Percentiles rank a stretch among this genome's conserved stretches.
Evolutionary conservation across 2,113 vertebrate genomes (phyloP).

Genomic region (Uria aalge): DNA sequence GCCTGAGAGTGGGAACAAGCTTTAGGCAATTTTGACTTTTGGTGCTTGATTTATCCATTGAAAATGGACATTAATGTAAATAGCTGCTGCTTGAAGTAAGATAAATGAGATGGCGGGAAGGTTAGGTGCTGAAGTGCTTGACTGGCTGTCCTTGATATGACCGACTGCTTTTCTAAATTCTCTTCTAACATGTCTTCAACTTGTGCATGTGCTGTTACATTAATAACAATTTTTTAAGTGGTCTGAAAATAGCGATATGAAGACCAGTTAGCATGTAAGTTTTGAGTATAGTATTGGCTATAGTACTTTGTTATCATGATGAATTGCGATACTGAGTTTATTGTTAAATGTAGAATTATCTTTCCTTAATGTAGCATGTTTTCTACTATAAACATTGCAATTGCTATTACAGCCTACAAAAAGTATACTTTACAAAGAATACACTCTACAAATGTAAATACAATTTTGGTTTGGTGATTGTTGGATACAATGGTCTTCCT

Average conservation of each 20-base stretch:
- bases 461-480: constrained; percentile 68
- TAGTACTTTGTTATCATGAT: background rate
- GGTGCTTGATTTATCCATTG: background rate
- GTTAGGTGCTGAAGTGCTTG: background rate
- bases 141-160: background rate
- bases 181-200: background rate
- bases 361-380: constrained; percentile 39
- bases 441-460: constrained; percentile 77
- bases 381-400: constrained; percentile 49
- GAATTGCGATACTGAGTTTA: background rate
- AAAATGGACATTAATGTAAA: background rate
- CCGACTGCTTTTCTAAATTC: background rate
- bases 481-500: constrained; percentile 80
- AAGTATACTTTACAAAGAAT: constrained; percentile 70
- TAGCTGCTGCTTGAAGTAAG: background rate
- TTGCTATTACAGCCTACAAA: constrained; percentile 57
- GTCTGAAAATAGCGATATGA: background rate
- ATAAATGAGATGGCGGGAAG: background rate
- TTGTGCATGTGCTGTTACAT: background rate
- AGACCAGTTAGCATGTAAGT: background rate
- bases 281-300: background rate
- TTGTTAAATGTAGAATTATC: constrained; percentile 52
- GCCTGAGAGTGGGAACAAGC: background rate
- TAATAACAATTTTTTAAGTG: background rate
- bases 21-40: background rate